These are phyloP conservation scores for Dione vanillae DNA, from an alignment of 2,888 invertebrate genomes.

Conservation along the genomic window DNA sequence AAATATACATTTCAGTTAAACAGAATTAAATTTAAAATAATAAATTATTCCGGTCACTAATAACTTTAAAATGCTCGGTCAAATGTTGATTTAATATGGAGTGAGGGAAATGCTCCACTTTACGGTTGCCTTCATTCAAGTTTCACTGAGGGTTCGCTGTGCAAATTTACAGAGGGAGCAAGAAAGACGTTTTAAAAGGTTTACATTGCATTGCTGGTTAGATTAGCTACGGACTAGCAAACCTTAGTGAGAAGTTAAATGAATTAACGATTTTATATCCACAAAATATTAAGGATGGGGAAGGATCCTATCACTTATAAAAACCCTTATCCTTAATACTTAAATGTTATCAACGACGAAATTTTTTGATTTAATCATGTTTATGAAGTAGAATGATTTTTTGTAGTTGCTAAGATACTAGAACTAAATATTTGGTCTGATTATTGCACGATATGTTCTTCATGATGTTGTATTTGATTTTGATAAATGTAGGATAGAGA, in stretches of 20 bases:
- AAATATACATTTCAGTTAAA: conserved; percentile 17
- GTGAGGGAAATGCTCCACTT: conserved; percentile 27
- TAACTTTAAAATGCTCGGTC: conserved; percentile 28
- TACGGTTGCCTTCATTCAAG: conserved; percentile 23
- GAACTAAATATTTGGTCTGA: too few relatives aligned
- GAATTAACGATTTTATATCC: conserved; percentile 15
- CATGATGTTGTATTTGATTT: too few relatives aligned
- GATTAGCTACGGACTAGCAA: conserved; percentile 21
- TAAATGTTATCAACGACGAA: too few relatives aligned
- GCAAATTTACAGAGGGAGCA: conserved; percentile 21
- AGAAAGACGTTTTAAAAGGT: conserved; percentile 27
- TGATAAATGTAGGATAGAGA: too few relatives aligned
- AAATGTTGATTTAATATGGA: conserved; percentile 29
- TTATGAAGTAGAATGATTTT: too few relatives aligned
- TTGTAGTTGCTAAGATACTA: too few relatives aligned
- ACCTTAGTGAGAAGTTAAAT: conserved; percentile 22
- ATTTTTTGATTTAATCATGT: too few relatives aligned
- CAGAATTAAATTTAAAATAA: conserved; percentile 24
- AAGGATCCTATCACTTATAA: too few relatives aligned
- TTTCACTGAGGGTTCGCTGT: conserved; percentile 25
- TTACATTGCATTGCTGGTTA: conserved; percentile 24
- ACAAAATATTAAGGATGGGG: neutral
- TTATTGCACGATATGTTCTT: too few relatives aligned
- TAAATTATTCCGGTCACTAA: conserved; percentile 38
- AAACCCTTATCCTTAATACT: too few relatives aligned